Evolutionary conservation across 2,888 invertebrate species (phyloP), one percentile per base, ranked within the genome.

Genomic region (Parapristionchus giblindavisi): DNA sequence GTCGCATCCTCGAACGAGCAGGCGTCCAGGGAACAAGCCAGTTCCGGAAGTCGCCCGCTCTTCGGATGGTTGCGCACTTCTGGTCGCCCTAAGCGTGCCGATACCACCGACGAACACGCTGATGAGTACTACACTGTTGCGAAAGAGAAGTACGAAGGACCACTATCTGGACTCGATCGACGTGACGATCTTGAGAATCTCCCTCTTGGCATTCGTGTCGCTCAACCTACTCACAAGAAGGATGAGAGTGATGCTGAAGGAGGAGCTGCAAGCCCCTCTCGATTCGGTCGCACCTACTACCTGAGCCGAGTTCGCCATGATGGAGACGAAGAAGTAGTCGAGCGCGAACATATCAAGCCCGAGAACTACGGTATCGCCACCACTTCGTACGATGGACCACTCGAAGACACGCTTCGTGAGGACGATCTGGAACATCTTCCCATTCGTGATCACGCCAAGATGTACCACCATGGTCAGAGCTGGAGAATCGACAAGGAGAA

Each of bases 11-110:
- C 6, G 43, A 34, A 34, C 21, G 21, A 29, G 65, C 43, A 65
- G 21, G 32, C 65, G 36, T 63, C 63, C 24, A 43, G 29, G 24
- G 34, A 60, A 24, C 60, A 34, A n/a, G 36, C 14, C 36, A 29
- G 60, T 38, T 60, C 60, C 17, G 36, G 36, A 3, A 21, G 34
- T 36, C 60, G 60, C 17, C 65, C 65, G 43, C 48, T 65, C 43
- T 65, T 65, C 65, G 65, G 65, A 27, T 65, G 65, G 65, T 24
- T 65, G 65, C 43, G 65, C 3, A 43, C 65, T 21, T 65, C 65
- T 29, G 65, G 65, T 1, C 65, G 65, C 48, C 24, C 43, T 17
- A 48, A 27, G 32, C 43, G 48, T 48, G 43, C 27, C n/a, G 43
- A 65, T 34, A 48, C 40, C 27, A 27, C 40, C 4, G 43, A 40